These are phyloP conservation scores for Lingula anatina DNA, from an alignment of 2,888 invertebrate species.

Conservation along the genomic window DNA sequence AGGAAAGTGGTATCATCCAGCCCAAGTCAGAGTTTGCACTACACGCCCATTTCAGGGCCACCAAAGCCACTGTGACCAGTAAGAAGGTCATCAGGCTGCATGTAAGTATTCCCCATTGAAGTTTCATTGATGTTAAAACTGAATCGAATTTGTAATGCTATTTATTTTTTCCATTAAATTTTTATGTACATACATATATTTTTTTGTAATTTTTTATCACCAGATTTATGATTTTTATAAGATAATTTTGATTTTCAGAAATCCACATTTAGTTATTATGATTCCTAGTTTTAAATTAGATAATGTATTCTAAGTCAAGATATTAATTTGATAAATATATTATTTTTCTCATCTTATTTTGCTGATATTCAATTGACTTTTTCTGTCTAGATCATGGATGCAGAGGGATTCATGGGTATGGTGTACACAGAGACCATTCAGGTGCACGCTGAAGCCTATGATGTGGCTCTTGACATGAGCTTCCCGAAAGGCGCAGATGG, in stretches of 20 bases:
- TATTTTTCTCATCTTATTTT: too few species aligned
- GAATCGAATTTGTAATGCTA: too few species aligned
- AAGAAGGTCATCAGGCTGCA: conserved; percentile 49
- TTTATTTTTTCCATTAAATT: not conserved
- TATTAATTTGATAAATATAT: too few species aligned
- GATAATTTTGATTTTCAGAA: too few species aligned
- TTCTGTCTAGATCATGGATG: conserved; percentile 46
- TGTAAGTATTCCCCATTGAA: conserved; percentile 19
- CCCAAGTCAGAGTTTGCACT: conserved; percentile 48
- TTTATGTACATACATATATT: not conserved
- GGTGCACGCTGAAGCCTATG: conserved; percentile 52
- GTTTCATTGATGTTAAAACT: not conserved
- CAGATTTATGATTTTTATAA: too few species aligned
- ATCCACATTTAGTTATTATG: too few species aligned
- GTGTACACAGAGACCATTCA: conserved; percentile 45
- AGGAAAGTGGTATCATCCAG: conserved; percentile 49
- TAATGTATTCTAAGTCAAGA: too few species aligned
- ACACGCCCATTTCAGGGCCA: conserved; percentile 50
- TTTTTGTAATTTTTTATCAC: not conserved
- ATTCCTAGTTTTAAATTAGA: too few species aligned
- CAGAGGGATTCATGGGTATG: conserved; percentile 47
- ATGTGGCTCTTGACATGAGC: conserved; percentile 52
- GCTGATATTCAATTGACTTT: too few species aligned
- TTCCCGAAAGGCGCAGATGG: conserved; percentile 54
- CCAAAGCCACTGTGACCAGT: conserved; percentile 46